Percentiles rank a stretch among this genome's conserved stretches.
phyloP scores from a whole-genome alignment of 2,888 invertebrate genomes.

The Cantharis rustica region DNA sequence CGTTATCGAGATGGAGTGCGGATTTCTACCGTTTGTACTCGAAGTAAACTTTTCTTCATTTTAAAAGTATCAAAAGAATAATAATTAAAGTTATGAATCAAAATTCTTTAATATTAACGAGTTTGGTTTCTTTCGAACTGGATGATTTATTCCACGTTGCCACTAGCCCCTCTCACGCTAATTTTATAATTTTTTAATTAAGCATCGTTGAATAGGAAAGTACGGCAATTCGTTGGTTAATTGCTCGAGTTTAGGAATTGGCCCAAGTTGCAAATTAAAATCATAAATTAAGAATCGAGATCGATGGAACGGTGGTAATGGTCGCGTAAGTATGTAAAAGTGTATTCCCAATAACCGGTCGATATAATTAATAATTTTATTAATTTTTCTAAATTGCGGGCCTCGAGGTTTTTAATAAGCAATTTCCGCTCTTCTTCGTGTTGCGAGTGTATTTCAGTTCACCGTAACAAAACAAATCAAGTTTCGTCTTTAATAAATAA shows the following conservation, averaged over 20 bases:
- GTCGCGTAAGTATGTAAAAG: slow-evolving; percentile 12
- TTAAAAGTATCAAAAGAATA: no score
- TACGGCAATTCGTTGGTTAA: slow-evolving; percentile 27
- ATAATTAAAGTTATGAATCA: not conserved
- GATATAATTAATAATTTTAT: slow-evolving; percentile 6
- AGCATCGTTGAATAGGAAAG: not conserved
- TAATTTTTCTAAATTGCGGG: slow-evolving; percentile 4
- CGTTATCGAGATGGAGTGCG: no score
- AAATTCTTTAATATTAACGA: not conserved
- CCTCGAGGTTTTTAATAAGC: not conserved
- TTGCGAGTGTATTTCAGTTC: not conserved
- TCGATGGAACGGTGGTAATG: not conserved
- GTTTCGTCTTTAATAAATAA: not conserved
- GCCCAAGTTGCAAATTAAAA: slow-evolving; percentile 27
- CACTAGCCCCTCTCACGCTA: not conserved
- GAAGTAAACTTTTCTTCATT: no score
- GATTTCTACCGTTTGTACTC: no score
- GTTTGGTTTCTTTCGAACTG: not conserved
- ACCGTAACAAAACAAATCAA: not conserved
- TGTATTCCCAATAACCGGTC: not conserved
- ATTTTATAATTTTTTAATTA: not conserved
- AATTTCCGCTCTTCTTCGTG: not conserved
- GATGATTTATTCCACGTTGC: not conserved
- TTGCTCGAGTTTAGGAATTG: slow-evolving; percentile 26
- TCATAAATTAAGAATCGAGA: slow-evolving; percentile 28